Evolutionary conservation across 1,140 invertebrate species (phyloP), one percentile per base, ranked within the genome.

Genomic region (Lethocerus indicus): DNA sequence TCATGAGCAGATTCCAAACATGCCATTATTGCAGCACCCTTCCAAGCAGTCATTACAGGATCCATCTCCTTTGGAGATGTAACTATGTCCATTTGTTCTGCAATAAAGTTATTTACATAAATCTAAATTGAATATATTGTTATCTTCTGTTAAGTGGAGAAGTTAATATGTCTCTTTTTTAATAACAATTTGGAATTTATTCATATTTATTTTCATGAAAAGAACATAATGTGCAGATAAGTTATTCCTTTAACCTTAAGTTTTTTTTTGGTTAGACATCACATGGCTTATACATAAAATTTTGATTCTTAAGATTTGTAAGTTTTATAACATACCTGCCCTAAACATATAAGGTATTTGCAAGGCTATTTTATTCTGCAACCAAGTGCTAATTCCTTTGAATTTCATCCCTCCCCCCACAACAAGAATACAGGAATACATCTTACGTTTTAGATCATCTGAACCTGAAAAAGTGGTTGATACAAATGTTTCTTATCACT

Each of bases 1-100:
- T 96, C 92, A 54, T 88, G 82, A 1, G 88, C 85, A 1, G 90
- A 88, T 65, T 96, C 92, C 37, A 90, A 63, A 66, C 87, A 89
- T 2, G 86, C 87, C 74, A 95, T 78, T 14, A 97, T 83, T 2
- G 87, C 81, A 2, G 90, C 91, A 9, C 92, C 92, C 67, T 94
- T 95, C 91, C 91, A 95, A 1, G 83, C 72, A 0, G 84, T 84
- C 65, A 87, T 81, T 13, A 27, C 20, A 81, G 88, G 81, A 66
- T 94, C 89, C 69, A 91, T 83, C 58, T 94, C 90, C 65, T 94
- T 86, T 0, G 81, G 80, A 49, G 78, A 74, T 0, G 79, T 85
- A 47, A 87, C 81, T 36, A 88, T 81, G 64, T 88, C 84, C 53
- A 85, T 64, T 67, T 83, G 82, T 59, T 88, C 83, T 72, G n/a